Evolutionary conservation across 2,113 vertebrate genomes (phyloP).

Genomic region (Haplochromis vanheusdeni): DNA sequence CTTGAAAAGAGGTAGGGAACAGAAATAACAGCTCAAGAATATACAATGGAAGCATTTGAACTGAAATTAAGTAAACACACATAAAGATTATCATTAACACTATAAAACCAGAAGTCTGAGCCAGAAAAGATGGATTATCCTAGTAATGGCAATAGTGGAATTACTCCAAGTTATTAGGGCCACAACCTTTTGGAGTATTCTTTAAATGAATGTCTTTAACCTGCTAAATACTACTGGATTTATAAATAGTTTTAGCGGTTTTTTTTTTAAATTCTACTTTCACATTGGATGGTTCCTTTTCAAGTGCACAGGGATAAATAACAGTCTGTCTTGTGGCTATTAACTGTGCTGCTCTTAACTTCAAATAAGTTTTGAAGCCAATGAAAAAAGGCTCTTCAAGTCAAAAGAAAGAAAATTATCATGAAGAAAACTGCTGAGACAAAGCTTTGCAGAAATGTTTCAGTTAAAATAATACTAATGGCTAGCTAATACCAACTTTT

Average conservation of each 20-base stretch:
- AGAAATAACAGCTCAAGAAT: not conserved
- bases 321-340: not conserved
- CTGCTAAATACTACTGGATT: not conserved
- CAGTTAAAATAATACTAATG: not conserved
- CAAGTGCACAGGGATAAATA: not conserved
- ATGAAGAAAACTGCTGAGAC: not conserved
- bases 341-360: not conserved
- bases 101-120: not conserved
- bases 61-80: not conserved
- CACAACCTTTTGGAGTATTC: not conserved
- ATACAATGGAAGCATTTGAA: not conserved
- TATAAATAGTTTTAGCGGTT: not conserved
- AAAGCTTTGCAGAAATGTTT: not conserved
- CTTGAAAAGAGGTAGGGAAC: not conserved
- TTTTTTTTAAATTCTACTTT: fast-evolving
- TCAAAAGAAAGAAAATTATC: not conserved
- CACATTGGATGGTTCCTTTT: not conserved
- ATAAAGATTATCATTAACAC: not conserved
- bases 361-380: not conserved
- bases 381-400: not conserved
- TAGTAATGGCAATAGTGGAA: not conserved
- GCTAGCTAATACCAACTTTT: not conserved
- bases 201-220: not conserved
- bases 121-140: not conserved
- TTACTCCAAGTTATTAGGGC: not conserved